Conservation (phyloP, 2,113 vertebrate species). For the Pteruthius melanotis region DNA sequence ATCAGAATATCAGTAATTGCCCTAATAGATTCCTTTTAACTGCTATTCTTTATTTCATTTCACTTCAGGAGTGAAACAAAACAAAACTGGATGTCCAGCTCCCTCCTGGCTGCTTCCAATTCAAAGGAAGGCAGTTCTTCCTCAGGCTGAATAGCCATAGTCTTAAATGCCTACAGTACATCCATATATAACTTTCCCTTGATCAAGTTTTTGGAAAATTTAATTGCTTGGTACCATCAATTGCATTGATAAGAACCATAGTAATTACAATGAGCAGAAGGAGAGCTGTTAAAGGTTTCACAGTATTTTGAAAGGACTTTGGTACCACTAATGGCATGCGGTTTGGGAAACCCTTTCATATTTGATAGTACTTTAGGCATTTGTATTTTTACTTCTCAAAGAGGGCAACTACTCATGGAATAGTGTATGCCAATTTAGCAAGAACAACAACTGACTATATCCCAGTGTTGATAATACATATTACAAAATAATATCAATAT, state of each 20-base stretch:
- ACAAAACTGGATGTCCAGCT: not conserved
- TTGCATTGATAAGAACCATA: not conserved
- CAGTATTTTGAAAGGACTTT: not conserved
- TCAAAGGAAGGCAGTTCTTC: not conserved
- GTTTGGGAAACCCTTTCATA: not conserved
- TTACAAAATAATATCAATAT: not conserved
- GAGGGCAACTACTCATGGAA: not conserved
- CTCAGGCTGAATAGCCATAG: not conserved
- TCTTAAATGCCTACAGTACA: not conserved
- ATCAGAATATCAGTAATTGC: not conserved
- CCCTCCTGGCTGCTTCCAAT: not conserved
- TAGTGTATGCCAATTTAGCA: not conserved
- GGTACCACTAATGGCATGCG: not conserved
- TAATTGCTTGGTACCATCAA: not conserved
- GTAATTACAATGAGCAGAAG: not conserved
- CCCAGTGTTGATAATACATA: not conserved
- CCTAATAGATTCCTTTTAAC: not conserved
- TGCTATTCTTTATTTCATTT: not conserved
- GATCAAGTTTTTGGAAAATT: not conserved
- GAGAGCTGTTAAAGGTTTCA: not conserved
- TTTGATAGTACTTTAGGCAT: not conserved
- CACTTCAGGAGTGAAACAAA: not conserved
- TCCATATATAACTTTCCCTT: not conserved
- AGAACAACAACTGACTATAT: not conserved
- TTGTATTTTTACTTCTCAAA: not conserved